Evolutionary conservation across 2,888 invertebrate genomes (phyloP).

Genomic region (Argynnis bischoffii): DNA sequence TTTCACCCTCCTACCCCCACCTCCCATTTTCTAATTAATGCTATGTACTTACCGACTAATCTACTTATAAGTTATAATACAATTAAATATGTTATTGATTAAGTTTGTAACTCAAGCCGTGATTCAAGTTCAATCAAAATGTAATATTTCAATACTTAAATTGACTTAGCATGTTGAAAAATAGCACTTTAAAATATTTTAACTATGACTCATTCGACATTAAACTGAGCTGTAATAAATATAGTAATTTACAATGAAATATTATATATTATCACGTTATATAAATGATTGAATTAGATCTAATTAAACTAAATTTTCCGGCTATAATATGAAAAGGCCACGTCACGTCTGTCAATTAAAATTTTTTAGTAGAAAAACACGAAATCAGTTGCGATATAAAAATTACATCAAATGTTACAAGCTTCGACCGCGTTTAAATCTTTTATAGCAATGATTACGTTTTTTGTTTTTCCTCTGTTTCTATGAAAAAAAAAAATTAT

Average conservation of each 20-base stretch:
- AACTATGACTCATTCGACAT: constrained; percentile 16
- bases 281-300: background rate
- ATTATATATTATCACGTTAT: background rate
- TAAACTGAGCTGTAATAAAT: background rate
- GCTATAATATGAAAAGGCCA: constrained; percentile 17
- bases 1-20: no score
- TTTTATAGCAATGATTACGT: background rate
- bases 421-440: constrained; percentile 19
- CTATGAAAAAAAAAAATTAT: background rate
- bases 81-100: no score
- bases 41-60: no score
- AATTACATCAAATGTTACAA: constrained; percentile 9
- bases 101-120: no score
- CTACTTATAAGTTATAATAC: no score
- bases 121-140: no score
- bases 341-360: constrained; percentile 5
- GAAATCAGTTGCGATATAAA: constrained; percentile 11
- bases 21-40: no score
- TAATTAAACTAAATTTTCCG: constrained; percentile 19
- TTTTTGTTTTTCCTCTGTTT: background rate
- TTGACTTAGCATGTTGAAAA: no score
- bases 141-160: no score
- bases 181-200: no score
- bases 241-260: background rate
- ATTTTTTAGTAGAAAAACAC: constrained; percentile 12